A percentile compares a stretch with the other conserved stretches of the same genome.
phyloP scores from a whole-genome alignment of 2,797 vertebrate genomes.

The Iguana delicatissima region DNA sequence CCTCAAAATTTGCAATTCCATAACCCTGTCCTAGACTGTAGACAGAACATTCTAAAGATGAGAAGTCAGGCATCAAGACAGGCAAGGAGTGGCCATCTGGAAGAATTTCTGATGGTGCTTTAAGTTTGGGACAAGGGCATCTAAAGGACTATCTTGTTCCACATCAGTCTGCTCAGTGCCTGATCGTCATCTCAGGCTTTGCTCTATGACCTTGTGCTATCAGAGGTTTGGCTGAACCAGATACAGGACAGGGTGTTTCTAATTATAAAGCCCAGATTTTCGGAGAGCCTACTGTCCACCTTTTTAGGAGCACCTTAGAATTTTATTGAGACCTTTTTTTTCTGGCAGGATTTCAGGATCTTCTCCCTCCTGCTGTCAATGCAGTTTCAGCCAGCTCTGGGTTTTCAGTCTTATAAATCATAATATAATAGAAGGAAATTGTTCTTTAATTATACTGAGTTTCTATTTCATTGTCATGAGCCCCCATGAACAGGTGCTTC shows the following conservation, averaged over 20 bases:
- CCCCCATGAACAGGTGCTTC: neutral
- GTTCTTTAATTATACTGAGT: neutral
- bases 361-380: no score
- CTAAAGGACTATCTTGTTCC: neutral
- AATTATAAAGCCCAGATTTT: no score
- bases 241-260: neutral
- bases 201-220: neutral
- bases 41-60: neutral
- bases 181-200: neutral
- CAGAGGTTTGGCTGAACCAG: neutral
- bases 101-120: neutral
- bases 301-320: no score
- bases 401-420: no score
- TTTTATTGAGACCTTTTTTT: no score
- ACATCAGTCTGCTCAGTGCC: neutral
- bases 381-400: no score
- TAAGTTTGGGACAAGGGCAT: neutral
- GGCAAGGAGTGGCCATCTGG: no score
- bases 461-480: neutral
- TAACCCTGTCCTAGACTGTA: neutral
- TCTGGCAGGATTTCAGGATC: no score
- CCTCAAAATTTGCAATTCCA: no score
- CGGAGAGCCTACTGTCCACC: no score
- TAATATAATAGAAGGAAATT: no score
- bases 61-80: neutral